These are phyloP conservation scores for Aleiodes alternator DNA, from an alignment of 2,888 invertebrate species.

Conservation along the genomic window DNA sequence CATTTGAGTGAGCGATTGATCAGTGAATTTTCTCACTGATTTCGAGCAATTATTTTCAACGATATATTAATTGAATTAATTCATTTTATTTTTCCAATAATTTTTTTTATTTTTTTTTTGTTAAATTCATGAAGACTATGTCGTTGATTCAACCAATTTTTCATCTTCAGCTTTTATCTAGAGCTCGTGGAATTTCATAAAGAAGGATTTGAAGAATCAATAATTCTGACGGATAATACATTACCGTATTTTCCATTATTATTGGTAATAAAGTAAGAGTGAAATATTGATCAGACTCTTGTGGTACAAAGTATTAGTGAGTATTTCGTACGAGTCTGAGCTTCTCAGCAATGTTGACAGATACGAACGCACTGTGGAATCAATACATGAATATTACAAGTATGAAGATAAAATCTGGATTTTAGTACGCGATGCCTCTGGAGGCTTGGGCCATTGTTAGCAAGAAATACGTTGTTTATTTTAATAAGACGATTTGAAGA, in stretches of 20 bases:
- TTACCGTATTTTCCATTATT: too few species aligned
- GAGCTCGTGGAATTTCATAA: slow-evolving; percentile 1
- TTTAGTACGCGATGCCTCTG: slow-evolving; percentile 8
- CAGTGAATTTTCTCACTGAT: too few species aligned
- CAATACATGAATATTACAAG: slow-evolving; percentile 23
- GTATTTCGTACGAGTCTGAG: neutral
- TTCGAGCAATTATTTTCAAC: too few species aligned
- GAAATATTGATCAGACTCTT: slow-evolving; percentile 5
- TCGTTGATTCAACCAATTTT: too few species aligned
- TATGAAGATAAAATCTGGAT: slow-evolving; percentile 14
- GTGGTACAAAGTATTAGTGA: neutral
- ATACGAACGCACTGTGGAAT: slow-evolving; percentile 2
- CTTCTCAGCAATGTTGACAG: neutral
- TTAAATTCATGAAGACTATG: too few species aligned
- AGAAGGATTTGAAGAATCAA: slow-evolving; percentile 18
- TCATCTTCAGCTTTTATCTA: neutral
- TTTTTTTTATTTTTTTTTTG: too few species aligned
- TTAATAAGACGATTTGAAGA: neutral
- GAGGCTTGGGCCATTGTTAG: slow-evolving; percentile 3
- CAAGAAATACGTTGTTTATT: neutral
- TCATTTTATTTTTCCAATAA: too few species aligned
- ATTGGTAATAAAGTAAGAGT: neutral
- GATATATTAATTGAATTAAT: too few species aligned
- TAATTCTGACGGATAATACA: neutral
- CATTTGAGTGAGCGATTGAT: too few species aligned